Conservation (phyloP, 2,797 vertebrate species). For the Artibeus jamaicensis region DNA sequence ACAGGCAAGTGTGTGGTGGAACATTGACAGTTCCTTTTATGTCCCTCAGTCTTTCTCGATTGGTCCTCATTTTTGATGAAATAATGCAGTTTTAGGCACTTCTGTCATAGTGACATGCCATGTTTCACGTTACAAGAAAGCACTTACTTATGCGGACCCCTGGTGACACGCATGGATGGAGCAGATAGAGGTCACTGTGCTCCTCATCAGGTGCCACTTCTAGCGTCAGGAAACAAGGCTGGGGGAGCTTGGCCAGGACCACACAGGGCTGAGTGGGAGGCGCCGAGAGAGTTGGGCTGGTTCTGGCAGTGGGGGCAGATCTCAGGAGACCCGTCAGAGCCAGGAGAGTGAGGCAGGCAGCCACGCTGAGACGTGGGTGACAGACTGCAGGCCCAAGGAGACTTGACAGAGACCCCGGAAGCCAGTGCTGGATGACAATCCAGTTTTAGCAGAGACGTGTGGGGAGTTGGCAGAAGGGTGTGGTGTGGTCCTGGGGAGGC, state of each 20-base stretch:
- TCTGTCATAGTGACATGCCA: not conserved
- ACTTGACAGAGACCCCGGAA: not conserved
- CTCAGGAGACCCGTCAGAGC: not conserved
- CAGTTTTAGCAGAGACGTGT: not conserved
- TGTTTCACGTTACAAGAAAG: not conserved
- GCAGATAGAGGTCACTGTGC: not conserved
- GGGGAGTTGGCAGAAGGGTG: not conserved
- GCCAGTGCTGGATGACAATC: not conserved
- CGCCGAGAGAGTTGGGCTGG: not conserved
- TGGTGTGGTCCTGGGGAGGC: not conserved
- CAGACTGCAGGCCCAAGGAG: not conserved
- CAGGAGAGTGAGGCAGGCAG: not conserved
- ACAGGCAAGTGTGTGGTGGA: not conserved
- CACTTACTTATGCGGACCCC: not conserved
- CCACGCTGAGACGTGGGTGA: not conserved
- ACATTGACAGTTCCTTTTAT: not conserved
- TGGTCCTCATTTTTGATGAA: not conserved
- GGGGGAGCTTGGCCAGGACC: not conserved
- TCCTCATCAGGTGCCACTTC: not conserved
- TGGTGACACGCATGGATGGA: too few species aligned
- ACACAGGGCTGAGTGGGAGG: accelerated
- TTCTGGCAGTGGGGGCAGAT: not conserved
- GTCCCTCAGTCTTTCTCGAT: not conserved
- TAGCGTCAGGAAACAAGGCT: not conserved
- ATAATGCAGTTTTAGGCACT: not conserved